Percentiles rank a stretch among this genome's conserved stretches.
Evolutionary conservation across 2,797 vertebrate species (phyloP).

Genomic region (Danio jaintianensis): DNA sequence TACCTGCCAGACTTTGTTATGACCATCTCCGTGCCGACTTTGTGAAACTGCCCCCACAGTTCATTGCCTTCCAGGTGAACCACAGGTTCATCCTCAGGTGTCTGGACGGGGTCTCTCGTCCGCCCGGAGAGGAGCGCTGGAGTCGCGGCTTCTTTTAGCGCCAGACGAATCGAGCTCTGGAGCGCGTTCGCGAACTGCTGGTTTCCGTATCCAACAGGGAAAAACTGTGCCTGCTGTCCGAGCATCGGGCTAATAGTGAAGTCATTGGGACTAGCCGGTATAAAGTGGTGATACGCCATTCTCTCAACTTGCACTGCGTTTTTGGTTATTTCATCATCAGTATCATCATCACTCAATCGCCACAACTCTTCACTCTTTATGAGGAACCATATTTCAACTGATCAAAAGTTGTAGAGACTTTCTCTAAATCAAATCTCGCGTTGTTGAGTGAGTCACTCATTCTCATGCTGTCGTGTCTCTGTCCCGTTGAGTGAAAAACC

Average conservation of each 20-base stretch:
- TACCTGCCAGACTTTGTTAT: conserved; percentile 98
- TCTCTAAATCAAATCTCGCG: neutral
- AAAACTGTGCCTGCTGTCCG: conserved; percentile 82
- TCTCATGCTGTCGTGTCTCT: neutral
- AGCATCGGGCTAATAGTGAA: conserved; percentile 82
- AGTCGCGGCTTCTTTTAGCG: conserved; percentile 20
- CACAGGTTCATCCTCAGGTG: conserved; percentile 87
- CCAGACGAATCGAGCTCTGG: conserved; percentile 28
- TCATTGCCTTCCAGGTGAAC: conserved; percentile 90
- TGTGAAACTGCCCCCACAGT: conserved; percentile 94
- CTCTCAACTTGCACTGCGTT: conserved; percentile 1
- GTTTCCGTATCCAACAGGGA: conserved; percentile 82
- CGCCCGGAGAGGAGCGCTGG: conserved; percentile 75
- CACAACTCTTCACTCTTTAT: conserved; percentile 24
- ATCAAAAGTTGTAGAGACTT: neutral
- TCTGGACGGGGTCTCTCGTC: conserved; percentile 78
- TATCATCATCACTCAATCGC: neutral
- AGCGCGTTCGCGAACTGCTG: conserved; percentile 70
- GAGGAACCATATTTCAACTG: conserved; percentile 3
- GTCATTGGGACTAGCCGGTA: conserved; percentile 82
- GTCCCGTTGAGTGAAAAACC: neutral
- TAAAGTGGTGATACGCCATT: conserved; percentile 84
- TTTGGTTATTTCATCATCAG: conserved; percentile 3
- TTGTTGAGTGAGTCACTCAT: neutral
- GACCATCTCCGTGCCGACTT: conserved; percentile 93